A percentile compares a stretch with the other conserved stretches of the same genome.
phyloP scores from a whole-genome alignment of 2,113 vertebrate genomes.

The Cottus gobio region DNA sequence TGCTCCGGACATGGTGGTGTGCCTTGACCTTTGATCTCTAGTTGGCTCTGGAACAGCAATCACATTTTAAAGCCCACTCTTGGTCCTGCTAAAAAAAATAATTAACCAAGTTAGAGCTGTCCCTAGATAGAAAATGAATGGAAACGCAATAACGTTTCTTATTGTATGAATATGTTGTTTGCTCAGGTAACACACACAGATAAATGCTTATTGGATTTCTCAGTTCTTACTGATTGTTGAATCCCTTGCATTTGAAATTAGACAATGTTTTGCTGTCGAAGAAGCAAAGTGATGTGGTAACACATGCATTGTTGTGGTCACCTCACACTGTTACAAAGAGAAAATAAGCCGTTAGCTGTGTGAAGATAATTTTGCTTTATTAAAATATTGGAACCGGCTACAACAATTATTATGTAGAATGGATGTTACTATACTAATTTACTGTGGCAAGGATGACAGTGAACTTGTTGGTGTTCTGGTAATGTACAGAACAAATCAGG shows the following conservation, averaged over 20 bases:
- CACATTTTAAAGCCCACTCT: slow-evolving; percentile 71
- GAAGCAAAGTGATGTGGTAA: background rate
- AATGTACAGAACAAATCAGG: background rate
- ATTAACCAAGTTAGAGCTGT: slow-evolving; percentile 67
- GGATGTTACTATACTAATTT: background rate
- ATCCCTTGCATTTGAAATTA: background rate
- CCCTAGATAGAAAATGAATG: slow-evolving; percentile 37
- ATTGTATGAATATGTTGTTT: slow-evolving; percentile 18
- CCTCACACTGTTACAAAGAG: background rate
- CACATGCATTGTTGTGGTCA: background rate
- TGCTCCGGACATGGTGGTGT: slow-evolving; percentile 63
- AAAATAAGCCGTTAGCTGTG: background rate
- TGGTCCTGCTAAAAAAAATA: slow-evolving; percentile 65
- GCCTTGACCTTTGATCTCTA: slow-evolving; percentile 79
- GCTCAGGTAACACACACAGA: background rate
- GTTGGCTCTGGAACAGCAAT: slow-evolving; percentile 58
- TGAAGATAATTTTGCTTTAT: background rate
- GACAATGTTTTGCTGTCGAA: background rate
- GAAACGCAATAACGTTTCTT: slow-evolving; percentile 25
- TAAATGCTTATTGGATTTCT: background rate
- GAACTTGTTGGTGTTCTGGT: slow-evolving; percentile 20
- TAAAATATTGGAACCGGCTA: background rate
- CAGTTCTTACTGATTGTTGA: background rate
- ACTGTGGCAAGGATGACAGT: slow-evolving; percentile 14
- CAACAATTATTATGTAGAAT: background rate